Base-by-base conservation (phyloP, 2,797 vertebrate species). In the Brachyalestes nurse region DNA sequence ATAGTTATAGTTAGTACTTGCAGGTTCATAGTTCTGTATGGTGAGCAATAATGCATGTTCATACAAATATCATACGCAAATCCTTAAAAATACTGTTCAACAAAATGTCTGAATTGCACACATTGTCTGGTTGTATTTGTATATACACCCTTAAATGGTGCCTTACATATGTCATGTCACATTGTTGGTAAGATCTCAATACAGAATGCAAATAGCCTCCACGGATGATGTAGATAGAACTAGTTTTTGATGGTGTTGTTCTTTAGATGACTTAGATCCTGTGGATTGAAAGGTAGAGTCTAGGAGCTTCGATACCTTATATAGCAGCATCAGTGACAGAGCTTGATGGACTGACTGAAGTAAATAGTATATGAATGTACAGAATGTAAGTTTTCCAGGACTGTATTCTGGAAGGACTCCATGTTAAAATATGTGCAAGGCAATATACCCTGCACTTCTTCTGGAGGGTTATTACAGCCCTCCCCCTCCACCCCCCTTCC, bases 11-110 rank as follows among this genome's bases (percentile, higher is more conserved):
- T 38, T 58, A 61, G 57, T 19, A 74, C 64, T 6, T 47, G 40
- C 72, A 77, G 81, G 23, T 78, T 81, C 34, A 53, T 75, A 45
- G 75, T 83, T 83, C 60, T 82, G 67, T 80, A 77, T 67, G 80
- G 85, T 77, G 81, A 92, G 92, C 93, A 93, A 93, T 93, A 92
- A 92, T 69, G 75, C 86, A 90, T 89, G 86, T 74, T 65, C 6
- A 49, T 61, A 62, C 55, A 14, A 34, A 65, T 38, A 72, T 72
- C 64, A 80, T 82, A 40, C 38, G 14, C 7, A 78, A 23, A 60
- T 60, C 6, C 23, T 25, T 61, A 19, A 19, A 65, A 19, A 75
- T 17, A 64, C 51, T 38, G n/a, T 64, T 17, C 19, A 82, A 47
- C 40, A 49, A 55, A 57, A 67, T 65, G 65, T 71, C 49, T 69